Evolutionary conservation across 2,797 vertebrate species (phyloP).

Genomic region (Heliangelus exortis): DNA sequence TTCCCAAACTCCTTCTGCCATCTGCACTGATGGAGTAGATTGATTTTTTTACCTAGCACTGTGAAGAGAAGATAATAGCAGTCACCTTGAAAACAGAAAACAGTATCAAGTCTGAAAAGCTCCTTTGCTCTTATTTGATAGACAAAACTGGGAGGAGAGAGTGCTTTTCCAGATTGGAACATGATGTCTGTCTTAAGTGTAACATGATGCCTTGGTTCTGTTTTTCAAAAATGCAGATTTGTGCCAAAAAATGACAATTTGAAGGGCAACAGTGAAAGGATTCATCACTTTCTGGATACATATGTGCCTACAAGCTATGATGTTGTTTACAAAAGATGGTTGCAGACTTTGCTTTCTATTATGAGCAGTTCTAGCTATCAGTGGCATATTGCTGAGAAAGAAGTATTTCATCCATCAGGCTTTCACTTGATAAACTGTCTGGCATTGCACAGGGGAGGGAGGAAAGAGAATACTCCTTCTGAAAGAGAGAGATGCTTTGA

Average conservation of each 20-base stretch:
- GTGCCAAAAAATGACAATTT: neutral
- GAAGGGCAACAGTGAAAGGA: neutral
- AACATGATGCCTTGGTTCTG: neutral
- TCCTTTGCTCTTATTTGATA: neutral
- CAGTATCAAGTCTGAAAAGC: neutral
- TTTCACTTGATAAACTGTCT: neutral
- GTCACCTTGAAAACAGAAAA: neutral
- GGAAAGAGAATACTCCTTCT: neutral
- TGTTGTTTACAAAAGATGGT: neutral
- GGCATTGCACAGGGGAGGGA: neutral
- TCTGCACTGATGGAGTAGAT: neutral
- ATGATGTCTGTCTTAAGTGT: neutral
- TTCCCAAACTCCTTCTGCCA: neutral
- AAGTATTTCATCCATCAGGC: neutral
- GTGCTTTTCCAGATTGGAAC: neutral
- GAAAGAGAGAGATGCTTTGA: neutral
- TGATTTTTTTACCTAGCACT: neutral
- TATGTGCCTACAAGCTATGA: neutral
- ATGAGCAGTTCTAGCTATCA: neutral
- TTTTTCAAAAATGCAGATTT: neutral
- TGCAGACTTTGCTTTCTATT: neutral
- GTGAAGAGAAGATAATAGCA: neutral
- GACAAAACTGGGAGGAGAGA: neutral
- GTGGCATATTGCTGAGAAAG: neutral
- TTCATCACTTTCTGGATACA: neutral